Evolutionary conservation across 1,140 invertebrate species (phyloP).

Genomic region (Drosophila pseudoananassae): DNA sequence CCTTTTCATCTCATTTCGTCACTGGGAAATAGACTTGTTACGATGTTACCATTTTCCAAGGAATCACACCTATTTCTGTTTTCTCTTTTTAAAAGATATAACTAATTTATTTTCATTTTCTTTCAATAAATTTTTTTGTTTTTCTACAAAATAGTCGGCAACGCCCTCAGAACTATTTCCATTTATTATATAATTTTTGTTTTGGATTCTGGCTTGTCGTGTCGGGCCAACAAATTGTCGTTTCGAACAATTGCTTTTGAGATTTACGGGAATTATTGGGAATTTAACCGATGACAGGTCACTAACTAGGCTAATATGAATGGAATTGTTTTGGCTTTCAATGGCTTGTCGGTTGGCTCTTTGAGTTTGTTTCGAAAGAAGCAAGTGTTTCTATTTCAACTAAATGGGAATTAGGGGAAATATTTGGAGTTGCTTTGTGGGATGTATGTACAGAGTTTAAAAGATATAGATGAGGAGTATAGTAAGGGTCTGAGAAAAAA

Average conservation of each 20-base stretch:
- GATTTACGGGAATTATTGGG: constrained; percentile 44
- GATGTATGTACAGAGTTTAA: too few species aligned
- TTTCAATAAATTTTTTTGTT: constrained; percentile 20
- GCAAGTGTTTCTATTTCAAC: background rate
- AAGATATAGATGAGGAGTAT: too few species aligned
- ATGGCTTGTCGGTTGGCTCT: background rate
- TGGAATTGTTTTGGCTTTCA: constrained; percentile 37
- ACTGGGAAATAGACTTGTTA: constrained; percentile 65
- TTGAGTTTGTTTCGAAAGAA: background rate
- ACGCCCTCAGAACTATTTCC: constrained; percentile 39
- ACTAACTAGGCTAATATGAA: constrained; percentile 48
- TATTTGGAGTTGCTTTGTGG: background rate
- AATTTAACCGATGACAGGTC: constrained; percentile 40
- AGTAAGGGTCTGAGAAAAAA: too few species aligned
- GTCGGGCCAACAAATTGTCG: constrained; percentile 45
- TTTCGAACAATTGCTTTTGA: constrained; percentile 9
- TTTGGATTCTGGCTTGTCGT: background rate
- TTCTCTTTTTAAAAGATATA: constrained; percentile 27
- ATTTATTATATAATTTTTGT: constrained; percentile 9
- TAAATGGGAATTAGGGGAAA: background rate
- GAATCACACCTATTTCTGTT: constrained; percentile 66
- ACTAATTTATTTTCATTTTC: constrained; percentile 32
- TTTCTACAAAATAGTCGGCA: constrained; percentile 13
- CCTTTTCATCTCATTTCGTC: constrained; percentile 22
- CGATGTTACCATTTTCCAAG: constrained; percentile 48